phyloP scores from a whole-genome alignment of 64 coral and sea anemone genomes.

The Montipora efflorescens region DNA sequence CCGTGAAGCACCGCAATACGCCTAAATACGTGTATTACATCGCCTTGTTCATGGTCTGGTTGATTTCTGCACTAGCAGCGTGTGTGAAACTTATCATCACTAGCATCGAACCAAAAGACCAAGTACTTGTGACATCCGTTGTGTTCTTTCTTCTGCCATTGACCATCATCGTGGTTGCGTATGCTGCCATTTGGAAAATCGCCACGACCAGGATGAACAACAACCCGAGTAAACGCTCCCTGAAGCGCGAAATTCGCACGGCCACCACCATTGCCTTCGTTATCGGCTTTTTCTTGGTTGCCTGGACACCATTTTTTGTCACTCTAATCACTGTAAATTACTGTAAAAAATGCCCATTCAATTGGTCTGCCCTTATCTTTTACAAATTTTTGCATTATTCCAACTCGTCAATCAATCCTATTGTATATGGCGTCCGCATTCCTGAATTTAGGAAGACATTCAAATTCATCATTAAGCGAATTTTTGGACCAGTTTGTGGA shows the following conservation, averaged over 20 bases:
- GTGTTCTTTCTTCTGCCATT: conserved; percentile 84
- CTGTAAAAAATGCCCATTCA: conserved; percentile 50
- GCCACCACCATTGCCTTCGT: conserved; percentile 91
- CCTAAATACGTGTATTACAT: conserved; percentile 85
- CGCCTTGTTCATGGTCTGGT: conserved; percentile 74
- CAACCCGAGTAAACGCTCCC: conserved; percentile 86
- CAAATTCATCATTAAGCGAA: conserved; percentile 84
- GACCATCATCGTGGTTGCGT: conserved; percentile 81
- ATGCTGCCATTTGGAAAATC: conserved; percentile 88
- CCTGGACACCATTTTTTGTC: conserved; percentile 90
- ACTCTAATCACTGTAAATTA: conserved; percentile 47
- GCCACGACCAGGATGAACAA: conserved; percentile 91
- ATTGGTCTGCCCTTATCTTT: conserved; percentile 46
- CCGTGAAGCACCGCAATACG: conserved; percentile 80
- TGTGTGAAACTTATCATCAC: conserved; percentile 39
- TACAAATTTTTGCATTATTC: conserved; percentile 90
- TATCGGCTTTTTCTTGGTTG: conserved; percentile 91
- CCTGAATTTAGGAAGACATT: conserved; percentile 95
- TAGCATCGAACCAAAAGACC: conserved; percentile 27
- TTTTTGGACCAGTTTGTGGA: conserved; percentile 64
- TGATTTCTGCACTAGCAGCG: conserved; percentile 66
- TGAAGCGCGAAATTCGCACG: conserved; percentile 82
- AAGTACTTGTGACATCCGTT: conserved; percentile 48
- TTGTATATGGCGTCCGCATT: conserved; percentile 94
- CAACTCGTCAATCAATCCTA: conserved; percentile 87